These are phyloP conservation scores for Loripinus fragilis DNA, from an alignment of 2,888 invertebrate genomes.

Conservation along the genomic window DNA sequence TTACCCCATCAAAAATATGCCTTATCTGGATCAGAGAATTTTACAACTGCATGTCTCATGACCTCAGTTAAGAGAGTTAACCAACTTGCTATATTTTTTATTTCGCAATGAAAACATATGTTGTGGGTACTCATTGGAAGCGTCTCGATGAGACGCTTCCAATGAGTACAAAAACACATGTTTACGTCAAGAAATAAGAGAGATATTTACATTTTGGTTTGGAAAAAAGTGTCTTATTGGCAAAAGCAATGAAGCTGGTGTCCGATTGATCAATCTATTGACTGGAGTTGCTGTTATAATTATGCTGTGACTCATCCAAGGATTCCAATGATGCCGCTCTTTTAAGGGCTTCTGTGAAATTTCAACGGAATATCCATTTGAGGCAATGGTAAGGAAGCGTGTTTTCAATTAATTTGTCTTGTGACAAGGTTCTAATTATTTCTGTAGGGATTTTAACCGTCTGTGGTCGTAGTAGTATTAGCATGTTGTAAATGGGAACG, in stretches of 20 bases:
- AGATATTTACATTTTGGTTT: too few relatives aligned
- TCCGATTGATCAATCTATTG: conserved; percentile 9
- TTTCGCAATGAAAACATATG: too few relatives aligned
- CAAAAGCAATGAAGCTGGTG: not conserved
- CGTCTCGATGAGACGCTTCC: too few relatives aligned
- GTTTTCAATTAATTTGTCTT: not conserved
- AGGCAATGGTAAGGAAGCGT: conserved; percentile 6
- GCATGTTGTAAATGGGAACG: not conserved
- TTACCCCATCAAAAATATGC: too few relatives aligned
- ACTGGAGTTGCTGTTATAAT: not conserved
- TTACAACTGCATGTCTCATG: too few relatives aligned
- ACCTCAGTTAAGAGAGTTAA: too few relatives aligned
- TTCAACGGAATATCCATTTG: not conserved
- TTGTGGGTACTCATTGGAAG: too few relatives aligned
- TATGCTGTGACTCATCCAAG: not conserved
- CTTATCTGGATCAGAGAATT: too few relatives aligned
- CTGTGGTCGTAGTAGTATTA: not conserved
- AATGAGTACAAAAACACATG: too few relatives aligned
- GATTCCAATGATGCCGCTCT: conserved; percentile 8
- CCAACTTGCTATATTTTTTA: too few relatives aligned
- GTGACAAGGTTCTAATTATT: not conserved
- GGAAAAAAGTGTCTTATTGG: too few relatives aligned
- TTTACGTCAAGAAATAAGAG: too few relatives aligned
- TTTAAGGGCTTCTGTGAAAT: not conserved
- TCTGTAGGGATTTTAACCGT: not conserved